These are phyloP conservation scores for Ctenopoma kingsleyae DNA, from an alignment of 2,797 vertebrate genomes.

Conservation along the genomic window DNA sequence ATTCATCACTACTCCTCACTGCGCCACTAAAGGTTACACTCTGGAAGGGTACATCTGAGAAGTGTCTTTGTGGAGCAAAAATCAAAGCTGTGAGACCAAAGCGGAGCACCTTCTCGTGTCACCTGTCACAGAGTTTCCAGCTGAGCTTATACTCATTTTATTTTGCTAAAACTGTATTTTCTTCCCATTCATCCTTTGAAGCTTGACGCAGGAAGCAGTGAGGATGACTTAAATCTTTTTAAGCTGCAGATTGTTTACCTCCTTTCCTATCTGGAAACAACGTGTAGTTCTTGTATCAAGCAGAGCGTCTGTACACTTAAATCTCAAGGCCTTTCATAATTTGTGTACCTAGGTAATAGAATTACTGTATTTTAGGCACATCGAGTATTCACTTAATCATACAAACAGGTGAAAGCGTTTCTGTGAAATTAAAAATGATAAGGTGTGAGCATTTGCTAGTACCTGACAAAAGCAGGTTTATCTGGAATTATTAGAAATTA, in stretches of 20 bases:
- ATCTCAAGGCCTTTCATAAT: conserved; percentile 22
- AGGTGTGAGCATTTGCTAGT: conserved; percentile 5
- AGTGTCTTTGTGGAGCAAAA: conserved; percentile 27
- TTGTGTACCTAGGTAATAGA: background rate
- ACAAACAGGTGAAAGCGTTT: conserved; percentile 15
- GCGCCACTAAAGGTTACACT: conserved; percentile 27
- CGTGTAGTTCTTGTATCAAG: conserved; percentile 16
- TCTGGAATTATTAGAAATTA: conserved; percentile 28
- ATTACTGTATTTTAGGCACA: background rate
- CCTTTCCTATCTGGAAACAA: conserved; percentile 25
- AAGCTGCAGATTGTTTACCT: conserved; percentile 26
- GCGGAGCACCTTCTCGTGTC: conserved; percentile 25
- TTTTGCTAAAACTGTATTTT: conserved; percentile 7
- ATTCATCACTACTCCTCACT: conserved; percentile 11
- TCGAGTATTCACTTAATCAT: background rate
- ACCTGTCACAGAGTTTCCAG: conserved; percentile 27
- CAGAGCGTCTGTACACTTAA: background rate
- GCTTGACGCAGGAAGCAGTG: conserved; percentile 19
- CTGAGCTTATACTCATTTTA: conserved; percentile 14
- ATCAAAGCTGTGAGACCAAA: conserved; percentile 52
- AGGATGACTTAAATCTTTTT: conserved; percentile 19
- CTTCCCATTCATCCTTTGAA: background rate
- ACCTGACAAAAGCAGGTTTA: conserved; percentile 28
- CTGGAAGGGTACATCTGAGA: conserved; percentile 28
- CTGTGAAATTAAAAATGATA: conserved; percentile 16